phyloP scores from a whole-genome alignment of 2,888 invertebrate genomes.

The Melieria picta region DNA sequence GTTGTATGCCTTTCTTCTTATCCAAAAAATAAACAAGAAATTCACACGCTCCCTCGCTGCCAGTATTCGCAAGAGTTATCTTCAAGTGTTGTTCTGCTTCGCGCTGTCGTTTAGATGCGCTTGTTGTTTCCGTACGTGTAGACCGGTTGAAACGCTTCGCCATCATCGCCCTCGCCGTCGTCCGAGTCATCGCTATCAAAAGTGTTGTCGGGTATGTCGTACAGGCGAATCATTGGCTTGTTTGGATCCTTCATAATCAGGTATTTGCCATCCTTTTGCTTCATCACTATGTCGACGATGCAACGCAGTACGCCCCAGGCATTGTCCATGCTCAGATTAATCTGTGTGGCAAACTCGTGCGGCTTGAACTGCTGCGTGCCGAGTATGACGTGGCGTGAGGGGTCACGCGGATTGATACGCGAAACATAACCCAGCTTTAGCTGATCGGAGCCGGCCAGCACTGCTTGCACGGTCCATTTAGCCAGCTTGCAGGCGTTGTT shows the following conservation, averaged over 20 bases:
- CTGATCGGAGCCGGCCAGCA: constrained; percentile 95
- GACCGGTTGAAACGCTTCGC: constrained; percentile 65
- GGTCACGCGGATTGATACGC: constrained; percentile 90
- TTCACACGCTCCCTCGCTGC: not conserved
- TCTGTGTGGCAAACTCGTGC: constrained; percentile 97
- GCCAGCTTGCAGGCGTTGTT: constrained; percentile 99
- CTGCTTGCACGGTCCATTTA: constrained; percentile 97
- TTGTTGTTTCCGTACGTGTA: constrained; percentile 50
- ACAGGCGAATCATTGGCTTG: constrained; percentile 96
- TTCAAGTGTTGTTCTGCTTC: not conserved
- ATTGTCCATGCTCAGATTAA: constrained; percentile 99
- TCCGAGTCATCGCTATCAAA: constrained; percentile 98
- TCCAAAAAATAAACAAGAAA: constrained; percentile 19
- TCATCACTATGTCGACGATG: constrained; percentile 96
- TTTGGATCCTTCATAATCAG: constrained; percentile 99
- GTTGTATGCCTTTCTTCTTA: constrained; percentile 22
- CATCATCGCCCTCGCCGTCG: constrained; percentile 64
- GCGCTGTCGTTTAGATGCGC: constrained; percentile 21
- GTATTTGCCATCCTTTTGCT: constrained; percentile 95
- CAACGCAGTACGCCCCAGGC: constrained; percentile 98
- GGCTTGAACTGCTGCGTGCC: constrained; percentile 99
- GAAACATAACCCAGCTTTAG: constrained; percentile 99
- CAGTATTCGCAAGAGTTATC: not conserved
- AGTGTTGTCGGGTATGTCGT: constrained; percentile 98
- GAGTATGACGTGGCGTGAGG: constrained; percentile 94